Percentiles rank a stretch among this genome's conserved stretches.
Evolutionary conservation across 35 echinoderm and acorn worm genomes (phyloP).

Genomic region (Ophiothrix spiculata): DNA sequence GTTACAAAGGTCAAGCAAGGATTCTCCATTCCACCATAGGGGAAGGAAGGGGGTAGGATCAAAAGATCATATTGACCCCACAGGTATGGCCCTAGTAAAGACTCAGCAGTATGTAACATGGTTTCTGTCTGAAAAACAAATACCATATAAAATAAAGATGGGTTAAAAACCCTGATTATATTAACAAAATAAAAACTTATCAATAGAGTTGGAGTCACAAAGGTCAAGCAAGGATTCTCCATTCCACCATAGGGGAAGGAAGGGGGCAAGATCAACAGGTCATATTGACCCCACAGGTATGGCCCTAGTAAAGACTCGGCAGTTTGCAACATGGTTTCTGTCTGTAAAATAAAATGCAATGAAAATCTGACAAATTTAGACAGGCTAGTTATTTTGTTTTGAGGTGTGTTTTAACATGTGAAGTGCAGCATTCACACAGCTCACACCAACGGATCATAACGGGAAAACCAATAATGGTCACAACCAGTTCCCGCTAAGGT

Average conservation of each 20-base stretch:
- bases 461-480: no score
- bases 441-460: no score
- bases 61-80: conserved; percentile 97
- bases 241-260: conserved; percentile 95
- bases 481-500: no score
- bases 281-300: conserved; percentile 88
- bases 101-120: conserved; percentile 66
- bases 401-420: no score
- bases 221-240: conserved; percentile 95
- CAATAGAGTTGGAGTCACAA: conserved; percentile 84
- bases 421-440: no score
- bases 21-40: conserved; percentile 97
- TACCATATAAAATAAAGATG: background rate
- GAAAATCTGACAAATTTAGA: no score
- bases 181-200: conserved; percentile 26
- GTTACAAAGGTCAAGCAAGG: conserved; percentile 94
- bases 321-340: conserved; percentile 69
- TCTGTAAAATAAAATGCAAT: conserved; percentile 48
- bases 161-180: background rate
- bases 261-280: conserved; percentile 84
- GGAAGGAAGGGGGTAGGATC: conserved; percentile 89
- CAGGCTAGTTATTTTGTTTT: no score
- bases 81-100: conserved; percentile 68
- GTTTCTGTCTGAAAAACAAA: conserved; percentile 63
- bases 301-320: conserved; percentile 74